Evolutionary conservation across 2,888 invertebrate species (phyloP), one percentile per base, ranked within the genome.

Genomic region (Caradrina clavipalpis): DNA sequence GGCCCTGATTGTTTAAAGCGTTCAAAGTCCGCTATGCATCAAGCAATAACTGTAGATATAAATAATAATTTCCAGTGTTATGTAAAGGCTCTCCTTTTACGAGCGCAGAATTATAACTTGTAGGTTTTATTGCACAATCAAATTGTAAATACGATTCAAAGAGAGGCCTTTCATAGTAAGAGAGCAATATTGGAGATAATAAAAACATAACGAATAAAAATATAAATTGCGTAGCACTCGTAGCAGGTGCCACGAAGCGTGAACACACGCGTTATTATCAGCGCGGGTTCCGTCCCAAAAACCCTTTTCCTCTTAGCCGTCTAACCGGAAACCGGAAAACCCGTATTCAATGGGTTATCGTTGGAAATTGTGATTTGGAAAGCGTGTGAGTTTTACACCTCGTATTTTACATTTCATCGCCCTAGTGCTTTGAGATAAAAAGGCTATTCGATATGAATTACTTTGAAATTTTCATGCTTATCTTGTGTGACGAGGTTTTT

Each of bases 221-320:
- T 65, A 79, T 75, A 81, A 79, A 81, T 77, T 80, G 64, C 78
- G 78, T 83, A 83, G 84, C 78, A 69, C 76, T 84, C 78, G 83
- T 85, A 85, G 86, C 88, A 89, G 85, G 85, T 87, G 89, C 86
- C 84, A 82, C 85, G 83, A 69, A 78, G 82, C 81, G 85, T 84
- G 78, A 83, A 84, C 77, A 76, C 76, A 76, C 80, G 77, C 67
- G 76, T 81, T 88, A 85, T 88, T 89, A 87, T 86, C 83, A 86
- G 75, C 76, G 78, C 75, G 80, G 76, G 81, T 83, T 77, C 75
- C 73, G 73, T 69, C 78, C 78, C 75, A 81, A 83, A 88, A 85
- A 83, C 83, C 82, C 83, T 84, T 85, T 73, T 75, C 74, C 72
- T 80, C 80, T 85, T 78, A 82, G 76, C 80, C 71, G 69, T 73